Base-by-base conservation (phyloP, 1,140 invertebrate species). In the Anastrepha ludens region DNA sequence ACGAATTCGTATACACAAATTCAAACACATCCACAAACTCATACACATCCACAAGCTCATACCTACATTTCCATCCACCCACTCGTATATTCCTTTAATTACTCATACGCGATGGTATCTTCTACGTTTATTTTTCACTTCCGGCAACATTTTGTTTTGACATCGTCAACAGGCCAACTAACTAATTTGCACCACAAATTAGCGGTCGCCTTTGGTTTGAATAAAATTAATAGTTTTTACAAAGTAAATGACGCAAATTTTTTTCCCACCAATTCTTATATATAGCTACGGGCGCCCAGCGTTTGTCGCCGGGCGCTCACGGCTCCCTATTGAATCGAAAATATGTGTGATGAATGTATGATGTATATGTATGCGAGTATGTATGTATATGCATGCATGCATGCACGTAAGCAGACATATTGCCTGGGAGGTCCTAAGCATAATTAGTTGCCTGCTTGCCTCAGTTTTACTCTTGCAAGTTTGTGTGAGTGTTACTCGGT, bases 221-320 rank as follows among this genome's bases (percentile, higher is more conserved):
- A 81, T 81, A 81, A 20, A 81, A 81, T 81, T 81, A 81, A 81
- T 81, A 81, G 74, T 81, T 81, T 81, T 81, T 50, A 81, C 39
- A 55, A 55, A 81, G 74, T 55, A 50, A 81, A 81, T 81, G 74
- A 81, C 47, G 74, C 20, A 55, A 47, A 20, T 20, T 50, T 50
- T 81, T 81, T 81, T 55, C 74, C 44, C 47, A 55, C 17, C 7
- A 55, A 2, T 55, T 78, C 50, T 50, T 78, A 50, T 78, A 29
- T 29, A 29, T 29, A 1, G 29, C 29, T 29, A 29, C 29, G 29
- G 29, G 29, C 29, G 29, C 0, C 29, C 29, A 29, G 29, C 29
- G 29, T 29, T 29, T 29, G 50, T 55, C 11, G 50, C 50, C 6
- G 50, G 50, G 29, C 29, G 29, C 29, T 29, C 29, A 29, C 29